These are phyloP conservation scores for Pomatostomus ruficeps DNA, from an alignment of 2,113 vertebrate species.

Conservation along the genomic window DNA sequence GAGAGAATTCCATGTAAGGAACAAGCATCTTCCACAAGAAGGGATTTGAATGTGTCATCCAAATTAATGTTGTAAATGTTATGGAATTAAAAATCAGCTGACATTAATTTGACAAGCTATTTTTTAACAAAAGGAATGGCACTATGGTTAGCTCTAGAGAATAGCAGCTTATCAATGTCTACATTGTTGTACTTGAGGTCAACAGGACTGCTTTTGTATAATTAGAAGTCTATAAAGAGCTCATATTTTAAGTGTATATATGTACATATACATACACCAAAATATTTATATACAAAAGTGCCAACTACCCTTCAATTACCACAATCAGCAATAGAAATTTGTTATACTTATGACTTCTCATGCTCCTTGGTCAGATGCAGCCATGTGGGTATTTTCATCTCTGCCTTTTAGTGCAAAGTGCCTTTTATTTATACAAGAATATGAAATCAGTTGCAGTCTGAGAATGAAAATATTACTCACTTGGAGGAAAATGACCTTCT, in stretches of 20 bases:
- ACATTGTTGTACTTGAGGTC: not conserved
- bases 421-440: not conserved
- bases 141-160: not conserved
- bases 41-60: not conserved
- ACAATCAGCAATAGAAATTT: not conserved
- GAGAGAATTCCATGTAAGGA: not conserved
- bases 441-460: not conserved
- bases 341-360: not conserved
- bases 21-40: not conserved
- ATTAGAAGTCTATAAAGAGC: not conserved
- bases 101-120: not conserved
- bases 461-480: constrained; percentile 9
- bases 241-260: not conserved
- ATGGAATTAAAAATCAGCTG: not conserved
- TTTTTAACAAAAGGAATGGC: not conserved
- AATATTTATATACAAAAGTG: not conserved
- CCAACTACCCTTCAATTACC: not conserved
- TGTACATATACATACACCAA: not conserved
- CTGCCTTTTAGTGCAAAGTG: not conserved
- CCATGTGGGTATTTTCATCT: not conserved
- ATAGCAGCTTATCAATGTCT: not conserved
- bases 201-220: not conserved
- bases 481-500: not conserved
- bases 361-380: not conserved
- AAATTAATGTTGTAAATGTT: not conserved